Evolutionary conservation across 2,888 invertebrate species (phyloP).

Genomic region (Phrixothrix hirtus): DNA sequence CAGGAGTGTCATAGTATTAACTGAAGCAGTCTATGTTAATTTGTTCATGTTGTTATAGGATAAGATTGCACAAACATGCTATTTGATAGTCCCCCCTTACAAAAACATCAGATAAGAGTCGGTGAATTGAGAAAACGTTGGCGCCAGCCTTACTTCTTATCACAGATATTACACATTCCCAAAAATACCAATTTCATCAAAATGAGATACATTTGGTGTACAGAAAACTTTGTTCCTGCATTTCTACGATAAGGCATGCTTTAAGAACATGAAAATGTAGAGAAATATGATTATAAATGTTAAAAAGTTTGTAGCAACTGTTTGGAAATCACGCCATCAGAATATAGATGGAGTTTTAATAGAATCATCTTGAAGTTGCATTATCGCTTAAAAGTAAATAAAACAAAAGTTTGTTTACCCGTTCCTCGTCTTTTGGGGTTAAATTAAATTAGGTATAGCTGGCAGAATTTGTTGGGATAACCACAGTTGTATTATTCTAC

Average conservation of each 20-base stretch:
- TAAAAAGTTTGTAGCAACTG: constrained; percentile 19
- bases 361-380: constrained; percentile 20
- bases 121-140: constrained; percentile 41
- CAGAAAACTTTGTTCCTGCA: constrained; percentile 29
- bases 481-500: neutral
- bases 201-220: constrained; percentile 27
- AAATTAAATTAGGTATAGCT: constrained; percentile 16
- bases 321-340: constrained; percentile 19
- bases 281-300: constrained; percentile 27
- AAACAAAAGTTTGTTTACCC: constrained; percentile 21
- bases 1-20: constrained; percentile 24
- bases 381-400: constrained; percentile 20
- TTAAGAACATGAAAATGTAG: constrained; percentile 17
- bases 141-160: constrained; percentile 26
- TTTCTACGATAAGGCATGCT: constrained; percentile 26
- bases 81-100: constrained; percentile 42
- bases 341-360: constrained; percentile 25
- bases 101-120: constrained; percentile 43
- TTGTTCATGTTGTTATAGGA: constrained; percentile 45
- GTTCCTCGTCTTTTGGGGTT: constrained; percentile 13
- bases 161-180: constrained; percentile 27
- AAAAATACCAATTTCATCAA: constrained; percentile 31
- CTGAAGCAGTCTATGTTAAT: constrained; percentile 43
- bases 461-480: constrained; percentile 1
- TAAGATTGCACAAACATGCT: constrained; percentile 45